Evolutionary conservation across 2,888 invertebrate species (phyloP), one percentile per base, ranked within the genome.

Genomic region (Andrena chrysosceles): DNA sequence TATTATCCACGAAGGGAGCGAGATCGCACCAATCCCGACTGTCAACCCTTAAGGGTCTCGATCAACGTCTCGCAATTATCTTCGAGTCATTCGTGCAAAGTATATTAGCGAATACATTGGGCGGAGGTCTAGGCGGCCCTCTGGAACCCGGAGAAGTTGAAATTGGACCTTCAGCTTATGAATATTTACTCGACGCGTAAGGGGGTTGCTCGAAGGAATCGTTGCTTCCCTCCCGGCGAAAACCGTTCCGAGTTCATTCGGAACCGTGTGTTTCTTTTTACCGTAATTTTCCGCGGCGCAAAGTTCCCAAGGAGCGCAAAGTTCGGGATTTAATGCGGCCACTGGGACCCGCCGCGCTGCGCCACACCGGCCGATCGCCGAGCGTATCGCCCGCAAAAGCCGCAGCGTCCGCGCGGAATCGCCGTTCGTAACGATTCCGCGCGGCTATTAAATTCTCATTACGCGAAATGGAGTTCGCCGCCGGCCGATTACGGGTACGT

Each of bases 361-460:
- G 42, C 20, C 35, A 48, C 54, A 2, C 31, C n/a, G 13, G 2
- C 10, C 49, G 70, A 48, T 80, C 60, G 79, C 59, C 23, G 66
- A 42, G 70, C 13, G 33, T 63, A 33, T 54, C 42, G 67, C 23
- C 20, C 52, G 26, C 7, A 26, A 74, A 48, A 20, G 60, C 60
- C 52, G 33, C 67, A 29, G 52, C 33, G 56, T 70, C 69, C 66
- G 62, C 49, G 70, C 52, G 33, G 63, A 74, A 63, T 60, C 70
- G 42, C 31, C 8, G 1, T 16, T 3, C 68, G 52, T 62, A 80
- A 77, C 54, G 49, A 42, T 72, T 49, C 26, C 62, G 23, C 29
- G 26, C 54, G 71, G 67, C 70, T 85, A 85, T 87, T 81, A 87
- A 87, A 84, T 81, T 75, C 76, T 75, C 81, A 81, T 87, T 84